Percentiles rank a stretch among this genome's conserved stretches.
Conservation (phyloP, 1,140 invertebrate genomes). For the Zophobas morio region DNA sequence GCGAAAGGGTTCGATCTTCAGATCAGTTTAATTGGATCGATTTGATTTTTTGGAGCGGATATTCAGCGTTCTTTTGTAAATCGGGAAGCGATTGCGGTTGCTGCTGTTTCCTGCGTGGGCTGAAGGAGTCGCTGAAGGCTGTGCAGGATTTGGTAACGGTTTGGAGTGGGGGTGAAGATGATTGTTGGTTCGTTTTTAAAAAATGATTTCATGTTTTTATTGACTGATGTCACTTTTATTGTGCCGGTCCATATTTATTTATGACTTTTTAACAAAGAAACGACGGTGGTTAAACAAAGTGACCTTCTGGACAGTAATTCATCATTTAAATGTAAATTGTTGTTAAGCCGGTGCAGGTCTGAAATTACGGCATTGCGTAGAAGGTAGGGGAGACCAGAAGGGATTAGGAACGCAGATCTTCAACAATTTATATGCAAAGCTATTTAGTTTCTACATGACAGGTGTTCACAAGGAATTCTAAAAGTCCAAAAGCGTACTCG, state of each 20-base stretch:
- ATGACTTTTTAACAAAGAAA: not conserved
- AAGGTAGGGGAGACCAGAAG: too few relatives aligned
- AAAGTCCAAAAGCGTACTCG: too few relatives aligned
- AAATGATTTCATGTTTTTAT: constrained; percentile 15
- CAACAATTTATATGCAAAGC: too few relatives aligned
- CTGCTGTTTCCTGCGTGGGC: too few relatives aligned
- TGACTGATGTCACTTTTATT: constrained; percentile 2
- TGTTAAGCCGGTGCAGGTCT: not conserved
- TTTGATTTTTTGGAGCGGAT: not conserved
- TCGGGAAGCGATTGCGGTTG: not conserved
- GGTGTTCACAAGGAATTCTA: too few relatives aligned
- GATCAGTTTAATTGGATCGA: not conserved
- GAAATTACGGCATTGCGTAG: not conserved
- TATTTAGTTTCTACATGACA: too few relatives aligned
- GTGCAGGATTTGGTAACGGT: too few relatives aligned
- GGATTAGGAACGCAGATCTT: too few relatives aligned
- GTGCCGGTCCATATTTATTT: not conserved
- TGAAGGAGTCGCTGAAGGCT: too few relatives aligned
- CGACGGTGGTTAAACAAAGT: not conserved
- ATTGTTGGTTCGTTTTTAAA: not conserved
- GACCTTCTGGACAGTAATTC: constrained; percentile 2
- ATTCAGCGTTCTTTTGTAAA: not conserved
- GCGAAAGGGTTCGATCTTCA: not conserved
- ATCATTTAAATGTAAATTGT: constrained; percentile 24
- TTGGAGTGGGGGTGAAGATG: too few relatives aligned